These are phyloP conservation scores for Heterodera schachtii DNA, from an alignment of 1,140 invertebrate genomes.

Conservation along the genomic window DNA sequence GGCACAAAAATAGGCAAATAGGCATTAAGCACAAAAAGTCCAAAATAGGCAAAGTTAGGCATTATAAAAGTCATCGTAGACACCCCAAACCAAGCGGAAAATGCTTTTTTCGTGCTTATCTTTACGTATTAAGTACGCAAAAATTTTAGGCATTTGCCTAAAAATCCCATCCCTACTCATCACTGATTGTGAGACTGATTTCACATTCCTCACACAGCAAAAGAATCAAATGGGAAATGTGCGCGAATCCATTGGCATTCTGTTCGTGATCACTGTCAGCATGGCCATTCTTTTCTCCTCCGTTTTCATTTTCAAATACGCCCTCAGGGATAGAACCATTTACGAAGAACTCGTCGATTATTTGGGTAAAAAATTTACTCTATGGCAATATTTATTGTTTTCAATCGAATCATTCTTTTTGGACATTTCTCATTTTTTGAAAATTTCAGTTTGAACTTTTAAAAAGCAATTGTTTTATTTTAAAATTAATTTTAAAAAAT, in stretches of 20 bases:
- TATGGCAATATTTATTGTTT: not conserved
- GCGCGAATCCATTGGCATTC: conserved; percentile 45
- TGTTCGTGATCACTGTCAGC: conserved; percentile 35
- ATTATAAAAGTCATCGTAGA: too few species aligned
- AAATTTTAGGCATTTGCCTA: too few species aligned
- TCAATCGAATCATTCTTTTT: too few species aligned
- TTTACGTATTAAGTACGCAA: too few species aligned
- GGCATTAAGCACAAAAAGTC: too few species aligned
- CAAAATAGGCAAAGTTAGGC: too few species aligned
- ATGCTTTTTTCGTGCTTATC: too few species aligned
- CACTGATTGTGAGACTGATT: not conserved
- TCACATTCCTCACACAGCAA: not conserved
- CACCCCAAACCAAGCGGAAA: too few species aligned
- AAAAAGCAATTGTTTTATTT: not conserved
- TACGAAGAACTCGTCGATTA: conserved; percentile 50
- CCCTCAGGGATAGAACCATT: conserved; percentile 39
- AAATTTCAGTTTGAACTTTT: too few species aligned
- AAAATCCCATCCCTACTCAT: too few species aligned
- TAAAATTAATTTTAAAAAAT: conserved; percentile 22
- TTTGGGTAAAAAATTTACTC: conserved; percentile 10
- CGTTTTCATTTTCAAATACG: conserved; percentile 44
- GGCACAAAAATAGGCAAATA: too few species aligned
- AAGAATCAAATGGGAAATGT: conserved; percentile 13
- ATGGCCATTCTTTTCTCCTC: conserved; percentile 45
- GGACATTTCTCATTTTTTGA: too few species aligned